Conservation (phyloP, 2,113 vertebrate genomes). For the Bothrops jararaca region DNA sequence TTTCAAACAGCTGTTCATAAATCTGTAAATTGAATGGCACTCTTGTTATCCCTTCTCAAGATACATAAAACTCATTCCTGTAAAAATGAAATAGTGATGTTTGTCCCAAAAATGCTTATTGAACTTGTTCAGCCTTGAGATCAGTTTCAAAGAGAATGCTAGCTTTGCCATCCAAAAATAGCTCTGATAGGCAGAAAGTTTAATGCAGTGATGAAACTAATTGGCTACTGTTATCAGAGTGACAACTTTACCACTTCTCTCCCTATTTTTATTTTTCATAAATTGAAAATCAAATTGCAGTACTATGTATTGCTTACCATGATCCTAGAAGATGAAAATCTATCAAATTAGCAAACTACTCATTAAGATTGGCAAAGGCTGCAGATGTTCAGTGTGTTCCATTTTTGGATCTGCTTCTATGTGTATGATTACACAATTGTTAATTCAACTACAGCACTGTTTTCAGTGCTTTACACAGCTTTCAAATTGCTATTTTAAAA, state of each 20-base stretch:
- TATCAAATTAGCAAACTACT: not conserved
- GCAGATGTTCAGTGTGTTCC: not conserved
- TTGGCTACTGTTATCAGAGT: not conserved
- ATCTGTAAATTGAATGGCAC: not conserved
- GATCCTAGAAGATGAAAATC: not conserved
- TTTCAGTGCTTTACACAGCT: not conserved
- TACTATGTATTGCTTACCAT: not conserved
- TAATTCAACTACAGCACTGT: not conserved
- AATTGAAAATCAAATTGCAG: not conserved
- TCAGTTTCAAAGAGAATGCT: not conserved
- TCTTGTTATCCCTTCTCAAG: not conserved
- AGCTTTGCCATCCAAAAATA: not conserved
- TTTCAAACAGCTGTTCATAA: not conserved
- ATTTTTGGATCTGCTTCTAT: not conserved
- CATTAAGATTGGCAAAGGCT: not conserved
- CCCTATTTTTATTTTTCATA: not conserved
- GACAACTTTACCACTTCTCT: not conserved
- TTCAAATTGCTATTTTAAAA: not conserved
- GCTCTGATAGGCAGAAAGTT: not conserved
- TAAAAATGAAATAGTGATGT: not conserved
- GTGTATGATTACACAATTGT: not conserved
- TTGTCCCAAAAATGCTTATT: not conserved
- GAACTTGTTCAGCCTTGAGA: not conserved
- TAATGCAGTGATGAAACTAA: not conserved
- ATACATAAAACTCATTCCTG: not conserved